Evolutionary conservation across 2,888 invertebrate genomes (phyloP).

Genomic region (Acleris holmiana): DNA sequence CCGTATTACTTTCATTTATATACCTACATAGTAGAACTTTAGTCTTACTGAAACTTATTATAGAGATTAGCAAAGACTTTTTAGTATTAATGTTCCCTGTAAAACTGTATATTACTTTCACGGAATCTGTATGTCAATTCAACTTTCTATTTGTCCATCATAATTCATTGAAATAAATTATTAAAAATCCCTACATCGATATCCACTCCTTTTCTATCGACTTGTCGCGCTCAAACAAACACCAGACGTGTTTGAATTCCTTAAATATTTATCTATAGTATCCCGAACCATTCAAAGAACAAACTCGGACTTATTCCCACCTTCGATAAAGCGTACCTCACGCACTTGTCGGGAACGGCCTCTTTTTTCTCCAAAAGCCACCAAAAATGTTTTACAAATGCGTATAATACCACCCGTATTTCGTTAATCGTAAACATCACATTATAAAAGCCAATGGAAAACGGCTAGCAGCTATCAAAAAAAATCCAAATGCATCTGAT

Average conservation of each 20-base stretch:
- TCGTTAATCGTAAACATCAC: not conserved
- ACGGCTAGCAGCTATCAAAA: not conserved
- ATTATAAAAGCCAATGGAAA: not conserved
- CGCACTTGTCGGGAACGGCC: conserved; percentile 51
- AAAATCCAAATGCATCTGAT: conserved; percentile 7
- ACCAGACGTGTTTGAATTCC: conserved; percentile 30
- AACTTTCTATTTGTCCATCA: no score
- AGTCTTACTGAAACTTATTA: no score
- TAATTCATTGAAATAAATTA: no score
- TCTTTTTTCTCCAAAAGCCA: conserved; percentile 43
- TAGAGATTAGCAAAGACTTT: no score
- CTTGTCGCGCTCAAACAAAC: conserved; percentile 22
- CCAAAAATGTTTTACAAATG: not conserved
- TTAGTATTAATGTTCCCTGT: no score
- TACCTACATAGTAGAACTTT: no score
- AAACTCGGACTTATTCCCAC: conserved; percentile 40
- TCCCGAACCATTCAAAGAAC: conserved; percentile 31
- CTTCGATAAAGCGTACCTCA: conserved; percentile 43
- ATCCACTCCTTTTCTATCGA: conserved; percentile 12
- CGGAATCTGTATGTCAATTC: no score
- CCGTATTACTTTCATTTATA: no score
- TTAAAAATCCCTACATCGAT: not conserved
- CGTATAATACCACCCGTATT: conserved; percentile 1
- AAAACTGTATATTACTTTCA: no score
- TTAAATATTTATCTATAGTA: conserved; percentile 37